Evolutionary conservation across 2,113 vertebrate species (phyloP).

Genomic region (Syrrhaptes paradoxus): DNA sequence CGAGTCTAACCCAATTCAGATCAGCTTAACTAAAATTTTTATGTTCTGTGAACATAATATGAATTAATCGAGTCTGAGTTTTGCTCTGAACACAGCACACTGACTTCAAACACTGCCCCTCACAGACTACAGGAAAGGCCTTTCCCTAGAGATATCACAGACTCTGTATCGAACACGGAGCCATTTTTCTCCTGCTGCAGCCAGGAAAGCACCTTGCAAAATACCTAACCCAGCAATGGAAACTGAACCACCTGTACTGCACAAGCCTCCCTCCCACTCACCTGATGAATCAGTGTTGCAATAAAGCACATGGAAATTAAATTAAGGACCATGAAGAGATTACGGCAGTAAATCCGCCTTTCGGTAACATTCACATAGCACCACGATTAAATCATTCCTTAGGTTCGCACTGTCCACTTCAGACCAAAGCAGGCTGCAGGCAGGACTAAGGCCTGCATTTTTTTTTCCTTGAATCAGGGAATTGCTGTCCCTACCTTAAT

Average conservation of each 20-base stretch:
- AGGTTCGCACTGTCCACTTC: background rate
- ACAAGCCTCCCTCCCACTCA: conserved; percentile 46
- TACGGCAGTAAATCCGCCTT: conserved; percentile 18
- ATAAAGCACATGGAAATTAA: conserved; percentile 44
- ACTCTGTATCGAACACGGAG: background rate
- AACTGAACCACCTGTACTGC: conserved; percentile 26
- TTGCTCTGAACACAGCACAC: background rate
- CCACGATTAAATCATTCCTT: background rate
- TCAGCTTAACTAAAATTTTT: background rate
- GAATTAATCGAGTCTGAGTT: background rate
- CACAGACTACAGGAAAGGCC: background rate
- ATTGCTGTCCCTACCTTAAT: background rate
- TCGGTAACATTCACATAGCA: background rate
- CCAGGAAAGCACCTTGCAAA: background rate
- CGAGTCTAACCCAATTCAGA: background rate
- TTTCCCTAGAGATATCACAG: background rate
- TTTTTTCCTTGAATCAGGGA: background rate
- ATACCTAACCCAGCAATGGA: background rate
- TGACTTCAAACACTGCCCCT: background rate
- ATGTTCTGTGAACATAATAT: background rate
- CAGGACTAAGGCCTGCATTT: background rate
- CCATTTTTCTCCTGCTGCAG: background rate
- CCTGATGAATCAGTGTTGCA: conserved; percentile 52
- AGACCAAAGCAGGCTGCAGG: accelerated
- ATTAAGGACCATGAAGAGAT: conserved; percentile 13